These are phyloP conservation scores for Channa maculata DNA, from an alignment of 2,113 vertebrate species.

Conservation along the genomic window DNA sequence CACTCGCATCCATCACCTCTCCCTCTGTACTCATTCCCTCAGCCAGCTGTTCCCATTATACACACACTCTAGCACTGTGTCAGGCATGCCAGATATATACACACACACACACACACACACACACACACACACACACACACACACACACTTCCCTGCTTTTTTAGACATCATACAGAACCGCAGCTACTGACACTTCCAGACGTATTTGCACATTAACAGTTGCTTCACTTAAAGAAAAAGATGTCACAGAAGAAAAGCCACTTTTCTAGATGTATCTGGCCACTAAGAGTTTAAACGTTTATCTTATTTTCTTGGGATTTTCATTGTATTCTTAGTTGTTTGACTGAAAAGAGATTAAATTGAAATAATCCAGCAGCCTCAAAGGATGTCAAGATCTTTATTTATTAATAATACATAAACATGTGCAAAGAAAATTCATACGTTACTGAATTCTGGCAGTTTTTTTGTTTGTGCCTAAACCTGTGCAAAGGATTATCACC, in stretches of 20 bases:
- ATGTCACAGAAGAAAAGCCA: background rate
- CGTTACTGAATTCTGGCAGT: no score
- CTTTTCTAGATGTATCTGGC: no score
- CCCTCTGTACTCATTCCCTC: conserved; percentile 80
- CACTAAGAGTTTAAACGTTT: no score
- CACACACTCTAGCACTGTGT: conserved; percentile 42
- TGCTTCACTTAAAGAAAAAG: background rate
- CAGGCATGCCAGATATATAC: conserved; percentile 52
- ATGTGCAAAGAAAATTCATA: no score
- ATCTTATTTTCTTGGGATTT: no score
- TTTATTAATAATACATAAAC: no score
- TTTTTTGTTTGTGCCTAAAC: no score
- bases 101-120: conserved; percentile 38
- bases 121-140: background rate
- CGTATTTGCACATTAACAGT: conserved; percentile 25
- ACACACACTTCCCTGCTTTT: background rate
- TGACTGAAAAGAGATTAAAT: no score
- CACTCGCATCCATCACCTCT: conserved; percentile 79
- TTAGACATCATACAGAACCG: conserved; percentile 30
- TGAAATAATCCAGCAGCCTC: no score
- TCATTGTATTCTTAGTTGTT: no score
- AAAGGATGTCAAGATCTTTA: no score
- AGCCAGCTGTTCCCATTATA: conserved; percentile 78
- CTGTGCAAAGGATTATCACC: no score
- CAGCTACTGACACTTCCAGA: conserved; percentile 19